Base-by-base conservation (phyloP, 2,113 vertebrate species). In the Procavia capensis region DNA sequence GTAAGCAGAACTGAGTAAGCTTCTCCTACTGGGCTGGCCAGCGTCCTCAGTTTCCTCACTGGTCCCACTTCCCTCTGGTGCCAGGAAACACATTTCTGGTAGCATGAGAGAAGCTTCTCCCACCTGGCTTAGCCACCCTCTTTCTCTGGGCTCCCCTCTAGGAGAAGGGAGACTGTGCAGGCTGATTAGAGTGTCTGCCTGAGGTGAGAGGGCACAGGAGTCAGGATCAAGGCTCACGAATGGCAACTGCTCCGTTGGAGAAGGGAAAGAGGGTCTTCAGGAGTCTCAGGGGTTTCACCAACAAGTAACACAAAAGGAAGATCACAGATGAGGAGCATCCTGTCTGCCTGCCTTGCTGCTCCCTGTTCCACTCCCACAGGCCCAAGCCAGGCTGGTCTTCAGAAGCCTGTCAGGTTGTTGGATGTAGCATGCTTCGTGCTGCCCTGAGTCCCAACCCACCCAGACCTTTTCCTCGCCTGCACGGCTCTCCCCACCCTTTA, bases 81-180 rank as follows among this genome's bases (percentile, higher is more conserved):
- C 81, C 94, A 92, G 54, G 59, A 84, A 79, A 14, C 2, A 5
- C 13, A 41, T 82, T 74, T n/a, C 75, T 86, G 79, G 93, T 47
- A 84, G 88, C 24, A 39, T 36, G 6, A 13, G 36, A 76, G 59
- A 36, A 9, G 0, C 31, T 24, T 61, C 57, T 34, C 25, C 75
- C 39, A 36, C 27, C 91, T 47, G 76, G 82, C 41, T 74, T 57
- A 4, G 19, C 61, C 39, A 59, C 39, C 50, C 61, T 47, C 70
- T 36, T 36, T 50, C 31, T 47, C 25, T 19, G 10, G 43, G 70
- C 31, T 16, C 63, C 20, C 45, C 22, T 91, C 84, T n/a, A 66
- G 7, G 34, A 31, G 39, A 59, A 2, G 39, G 59, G 80, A 39
- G 50, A 31, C 20, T 13, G 16, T 47, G 13, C n/a, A n/a, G 78